Base-by-base conservation (phyloP, 2,797 vertebrate species). In the Furcifer pardalis region DNA sequence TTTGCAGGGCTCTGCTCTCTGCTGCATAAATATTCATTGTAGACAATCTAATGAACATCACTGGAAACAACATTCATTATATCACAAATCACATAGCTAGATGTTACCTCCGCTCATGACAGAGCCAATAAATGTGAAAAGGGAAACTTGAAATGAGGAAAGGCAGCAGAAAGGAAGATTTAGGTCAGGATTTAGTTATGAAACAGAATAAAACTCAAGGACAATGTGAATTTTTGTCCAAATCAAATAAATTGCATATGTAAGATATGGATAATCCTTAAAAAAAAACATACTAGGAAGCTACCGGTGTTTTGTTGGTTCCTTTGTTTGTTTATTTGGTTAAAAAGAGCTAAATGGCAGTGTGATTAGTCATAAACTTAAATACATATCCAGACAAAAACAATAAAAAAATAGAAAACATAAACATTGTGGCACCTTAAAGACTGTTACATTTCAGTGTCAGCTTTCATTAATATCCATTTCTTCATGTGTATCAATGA, bases 1-100 rank as follows among this genome's bases (percentile, higher is more conserved):
- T 82, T 73, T 42, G 46, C 40, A 82, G 63, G 21, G 8, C 66
- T 49, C 46, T 78, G 46, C 35, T 77, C 21, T 37, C 76, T 69
- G 52, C 79, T 82, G 60, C 37, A 81, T 73, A 81, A 52, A 72
- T 40, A 88, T 82, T 74, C 40, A 49, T 66, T 82, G 74, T 69
- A 75, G 40, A 79, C 27, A 85, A 52, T 63, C 27, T 82, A 85
- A 77, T 79, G 32, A 37, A 81, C 46, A 60, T 46, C 40, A 60
- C 46, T 78, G 74, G 46, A 68, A 65, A 79, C 19, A 40, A 76
- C 63, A 83, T 74, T 86, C 32, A 78, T 75, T 74, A 46, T 37
- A 65, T 83, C 23, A 23, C 75, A 66, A 63, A 79, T 79, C 76
- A 87, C 71, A 71, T 8, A 77, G 66, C 59, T 84, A 81, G 35